Percentiles rank a stretch among this genome's conserved stretches.
Conservation (phyloP, 2,888 invertebrate genomes). For the Cetonia aurata region DNA sequence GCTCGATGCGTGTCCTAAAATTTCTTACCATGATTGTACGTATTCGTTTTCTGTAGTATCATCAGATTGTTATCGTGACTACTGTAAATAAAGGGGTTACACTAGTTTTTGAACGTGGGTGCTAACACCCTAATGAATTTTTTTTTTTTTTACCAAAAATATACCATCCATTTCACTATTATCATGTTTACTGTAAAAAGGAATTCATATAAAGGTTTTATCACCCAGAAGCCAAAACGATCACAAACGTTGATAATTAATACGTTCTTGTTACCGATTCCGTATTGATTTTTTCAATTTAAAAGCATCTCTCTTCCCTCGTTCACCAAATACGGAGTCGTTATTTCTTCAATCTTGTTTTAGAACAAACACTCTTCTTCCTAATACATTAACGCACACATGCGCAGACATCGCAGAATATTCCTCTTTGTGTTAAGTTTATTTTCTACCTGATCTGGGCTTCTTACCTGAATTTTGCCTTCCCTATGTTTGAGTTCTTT, state of each 20-base stretch:
- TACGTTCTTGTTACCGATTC: conserved; percentile 15
- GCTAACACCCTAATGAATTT: too few species aligned
- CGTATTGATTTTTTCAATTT: conserved; percentile 33
- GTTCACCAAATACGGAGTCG: conserved; percentile 12
- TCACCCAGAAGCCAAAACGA: conserved; percentile 10
- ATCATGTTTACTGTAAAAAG: too few species aligned
- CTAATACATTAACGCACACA: conserved; percentile 26
- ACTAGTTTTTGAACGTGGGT: too few species aligned
- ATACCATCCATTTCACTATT: too few species aligned
- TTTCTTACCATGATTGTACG: too few species aligned
- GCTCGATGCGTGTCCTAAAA: too few species aligned
- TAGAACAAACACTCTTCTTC: conserved; percentile 17
- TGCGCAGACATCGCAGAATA: conserved; percentile 28
- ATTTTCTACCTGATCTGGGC: conserved; percentile 50
- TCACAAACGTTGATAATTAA: conserved; percentile 20
- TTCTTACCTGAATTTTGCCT: conserved; percentile 62
- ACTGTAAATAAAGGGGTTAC: neutral
- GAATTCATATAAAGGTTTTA: neutral
- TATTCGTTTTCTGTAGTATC: neutral
- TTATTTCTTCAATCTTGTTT: conserved; percentile 20
- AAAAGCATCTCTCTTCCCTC: conserved; percentile 1
- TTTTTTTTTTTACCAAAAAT: too few species aligned
- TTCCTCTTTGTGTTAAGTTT: conserved; percentile 41
- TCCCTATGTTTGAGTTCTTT: conserved; percentile 46
- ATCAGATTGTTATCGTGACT: neutral